Evolutionary conservation across 2,888 invertebrate genomes (phyloP), one percentile per base, ranked within the genome.

Genomic region (Heteropelma amictum): DNA sequence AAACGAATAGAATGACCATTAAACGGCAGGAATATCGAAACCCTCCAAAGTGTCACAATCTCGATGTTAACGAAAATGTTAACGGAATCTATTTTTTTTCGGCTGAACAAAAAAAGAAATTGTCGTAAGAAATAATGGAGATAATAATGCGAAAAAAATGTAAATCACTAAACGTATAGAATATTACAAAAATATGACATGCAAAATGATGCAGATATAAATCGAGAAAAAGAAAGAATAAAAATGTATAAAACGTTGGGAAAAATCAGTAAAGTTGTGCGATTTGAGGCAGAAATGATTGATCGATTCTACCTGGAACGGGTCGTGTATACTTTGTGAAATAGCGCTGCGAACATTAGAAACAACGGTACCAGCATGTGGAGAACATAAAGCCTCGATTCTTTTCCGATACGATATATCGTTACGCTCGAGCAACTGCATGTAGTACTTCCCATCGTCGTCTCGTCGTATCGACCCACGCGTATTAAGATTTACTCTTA

Each of bases 281-380:
- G 6, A n/a, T 2, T 12, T 4, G 26, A n/a, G 1, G 10, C 5
- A 2, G 28, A 1, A 40, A 10, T 10, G 4, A 10, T 10, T 1
- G 40, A 8, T n/a, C 5, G 5, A 49, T 23, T 61, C 17, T 12
- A 12, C 14, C 7, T 8, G 7, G 45, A 68, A 49, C 2, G 26
- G n/a, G 26, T 8, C 45, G 35, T 58, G 33, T 6, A 28, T 10
- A 23, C 58, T 42, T 38, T n/a, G 30, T 19, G 33, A 30, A 51
- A 45, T 53, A 12, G 51, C 45, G 19, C n/a, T 47, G n/a, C 12
- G 40, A 23, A 68, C 49, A 58, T 26, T 42, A 30, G 28, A 10
- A 58, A 65, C 72, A 73, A 73, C 73, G 69, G 73, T 64, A 73
- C 69, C 64, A 33, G 51, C 42, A 42, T 28, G 51, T 64, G 49